Conservation (phyloP, 1,140 invertebrate genomes). For the Calosoma granatense region DNA sequence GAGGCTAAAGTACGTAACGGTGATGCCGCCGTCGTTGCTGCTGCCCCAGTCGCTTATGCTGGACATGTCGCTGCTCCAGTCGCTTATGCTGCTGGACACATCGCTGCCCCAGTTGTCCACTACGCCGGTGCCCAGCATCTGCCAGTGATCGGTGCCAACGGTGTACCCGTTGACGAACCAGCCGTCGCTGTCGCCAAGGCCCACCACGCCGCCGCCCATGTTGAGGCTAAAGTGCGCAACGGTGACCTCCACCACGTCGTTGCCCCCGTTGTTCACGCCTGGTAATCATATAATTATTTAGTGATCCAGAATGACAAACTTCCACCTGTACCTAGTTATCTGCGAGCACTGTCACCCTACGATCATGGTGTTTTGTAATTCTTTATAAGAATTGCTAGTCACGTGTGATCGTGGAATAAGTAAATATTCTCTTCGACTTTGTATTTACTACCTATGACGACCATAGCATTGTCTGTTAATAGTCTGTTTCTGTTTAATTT, state of each 20-base stretch:
- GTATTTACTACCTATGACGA: neutral
- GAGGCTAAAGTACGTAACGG: conserved; percentile 1
- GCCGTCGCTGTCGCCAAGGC: conserved; percentile 38
- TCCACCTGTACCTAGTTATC: neutral
- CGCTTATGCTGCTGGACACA: no score
- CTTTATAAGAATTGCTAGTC: neutral
- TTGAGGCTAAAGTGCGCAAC: conserved; percentile 36
- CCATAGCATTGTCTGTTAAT: no score
- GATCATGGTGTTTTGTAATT: neutral
- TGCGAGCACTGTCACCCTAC: neutral
- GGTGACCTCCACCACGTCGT: conserved; percentile 16
- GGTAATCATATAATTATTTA: neutral
- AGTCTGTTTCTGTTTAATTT: no score
- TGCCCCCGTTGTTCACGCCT: conserved; percentile 8
- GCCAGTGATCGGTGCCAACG: no score
- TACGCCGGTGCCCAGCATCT: no score
- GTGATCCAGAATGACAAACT: neutral
- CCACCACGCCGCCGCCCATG: conserved; percentile 43
- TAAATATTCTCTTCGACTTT: conserved; percentile 13
- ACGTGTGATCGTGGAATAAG: conserved; percentile 25
- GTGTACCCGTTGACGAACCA: conserved; percentile 25
- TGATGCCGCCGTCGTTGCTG: no score
- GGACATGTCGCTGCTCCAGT: no score
- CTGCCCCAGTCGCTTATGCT: no score
- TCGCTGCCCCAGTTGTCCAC: no score